phyloP scores from a whole-genome alignment of 1,140 invertebrate species.

The Rhopalosiphum padi region DNA sequence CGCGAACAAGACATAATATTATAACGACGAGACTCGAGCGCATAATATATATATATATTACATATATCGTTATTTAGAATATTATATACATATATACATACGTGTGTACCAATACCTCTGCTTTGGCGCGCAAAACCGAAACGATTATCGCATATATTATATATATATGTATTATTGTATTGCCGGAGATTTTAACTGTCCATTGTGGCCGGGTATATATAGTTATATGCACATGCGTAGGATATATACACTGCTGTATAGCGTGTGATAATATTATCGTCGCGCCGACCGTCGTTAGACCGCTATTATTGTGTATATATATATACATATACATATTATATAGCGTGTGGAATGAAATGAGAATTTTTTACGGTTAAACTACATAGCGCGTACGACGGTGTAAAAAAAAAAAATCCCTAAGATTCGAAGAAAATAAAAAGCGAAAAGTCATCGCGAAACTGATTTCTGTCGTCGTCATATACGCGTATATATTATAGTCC shows the following conservation, averaged over 20 bases:
- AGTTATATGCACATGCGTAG: background rate
- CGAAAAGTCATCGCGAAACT: background rate
- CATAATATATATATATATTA: background rate
- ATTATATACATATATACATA: background rate
- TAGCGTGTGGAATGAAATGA: background rate
- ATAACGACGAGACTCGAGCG: background rate
- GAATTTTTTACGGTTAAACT: background rate
- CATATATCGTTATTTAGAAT: background rate
- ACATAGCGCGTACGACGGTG: too few species aligned
- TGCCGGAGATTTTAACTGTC: background rate
- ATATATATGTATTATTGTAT: background rate
- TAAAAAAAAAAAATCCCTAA: background rate
- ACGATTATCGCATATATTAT: background rate
- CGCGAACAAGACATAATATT: conserved; percentile 5
- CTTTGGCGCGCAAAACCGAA: background rate
- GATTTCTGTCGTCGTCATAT: background rate
- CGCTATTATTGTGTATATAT: background rate
- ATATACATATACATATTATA: background rate
- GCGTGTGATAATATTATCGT: background rate
- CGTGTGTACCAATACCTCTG: background rate
- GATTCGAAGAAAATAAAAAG: background rate
- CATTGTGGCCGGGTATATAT: background rate
- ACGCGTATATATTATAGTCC: background rate
- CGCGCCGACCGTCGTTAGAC: background rate
- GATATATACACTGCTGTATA: background rate